Percentiles rank a stretch among this genome's conserved stretches.
Evolutionary conservation across 2,888 invertebrate species (phyloP).

Genomic region (Dinocampus coccinellae): DNA sequence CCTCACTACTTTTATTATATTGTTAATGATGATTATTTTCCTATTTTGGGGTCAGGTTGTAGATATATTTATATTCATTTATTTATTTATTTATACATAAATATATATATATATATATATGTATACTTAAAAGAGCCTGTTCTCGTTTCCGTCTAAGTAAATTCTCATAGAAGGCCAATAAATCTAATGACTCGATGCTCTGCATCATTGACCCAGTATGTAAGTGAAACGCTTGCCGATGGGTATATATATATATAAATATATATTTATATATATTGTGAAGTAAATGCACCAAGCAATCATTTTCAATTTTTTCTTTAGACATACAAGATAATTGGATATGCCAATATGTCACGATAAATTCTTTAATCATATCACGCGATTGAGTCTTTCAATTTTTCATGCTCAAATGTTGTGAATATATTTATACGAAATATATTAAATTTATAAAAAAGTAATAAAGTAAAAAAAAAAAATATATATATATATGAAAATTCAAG

Average conservation of each 20-base stretch:
- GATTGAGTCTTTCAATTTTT: constrained; percentile 12
- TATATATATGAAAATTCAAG: background rate
- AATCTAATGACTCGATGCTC: constrained; percentile 28
- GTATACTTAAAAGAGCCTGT: background rate
- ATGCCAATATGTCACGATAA: constrained; percentile 14
- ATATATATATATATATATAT: background rate
- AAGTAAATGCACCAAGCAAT: constrained; percentile 8
- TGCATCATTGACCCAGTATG: constrained; percentile 47
- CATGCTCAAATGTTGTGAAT: background rate
- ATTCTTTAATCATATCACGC: constrained; percentile 3
- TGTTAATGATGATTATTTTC: background rate
- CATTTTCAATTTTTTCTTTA: background rate
- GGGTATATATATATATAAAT: constrained; percentile 36
- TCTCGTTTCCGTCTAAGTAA: constrained; percentile 19
- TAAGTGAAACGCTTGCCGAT: constrained; percentile 46
- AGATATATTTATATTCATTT: background rate
- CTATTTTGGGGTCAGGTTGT: constrained; percentile 17
- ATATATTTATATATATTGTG: background rate
- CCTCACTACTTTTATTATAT: background rate
- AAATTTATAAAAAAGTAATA: background rate
- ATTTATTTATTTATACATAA: no score
- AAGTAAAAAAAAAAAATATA: background rate
- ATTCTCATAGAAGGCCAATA: constrained; percentile 25
- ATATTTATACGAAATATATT: background rate
- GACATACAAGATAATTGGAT: constrained; percentile 5